These are phyloP conservation scores for Aporophyla nigra DNA, from an alignment of 2,888 invertebrate genomes.

Conservation along the genomic window DNA sequence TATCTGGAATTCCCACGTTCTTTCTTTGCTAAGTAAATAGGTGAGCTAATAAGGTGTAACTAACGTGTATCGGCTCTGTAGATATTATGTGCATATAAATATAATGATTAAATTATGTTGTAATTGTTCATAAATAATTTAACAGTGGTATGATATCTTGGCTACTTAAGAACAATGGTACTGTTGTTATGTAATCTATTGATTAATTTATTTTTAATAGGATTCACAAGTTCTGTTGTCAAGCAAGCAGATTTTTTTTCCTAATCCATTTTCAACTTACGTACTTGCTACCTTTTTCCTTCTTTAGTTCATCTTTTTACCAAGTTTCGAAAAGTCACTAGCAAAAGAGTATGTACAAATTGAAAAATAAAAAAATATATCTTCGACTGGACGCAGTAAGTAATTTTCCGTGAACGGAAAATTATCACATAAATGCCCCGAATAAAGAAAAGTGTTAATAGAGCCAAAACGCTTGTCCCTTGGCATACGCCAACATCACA, in stretches of 20 bases:
- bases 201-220: background rate
- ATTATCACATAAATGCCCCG: constrained; percentile 48
- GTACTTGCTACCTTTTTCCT: background rate
- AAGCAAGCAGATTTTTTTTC: background rate
- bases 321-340: background rate
- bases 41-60: background rate
- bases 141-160: background rate
- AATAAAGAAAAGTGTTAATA: constrained; percentile 52
- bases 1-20: background rate
- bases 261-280: background rate
- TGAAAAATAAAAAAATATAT: background rate
- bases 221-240: background rate
- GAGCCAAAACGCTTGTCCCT: constrained; percentile 38
- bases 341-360: background rate
- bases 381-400: background rate
- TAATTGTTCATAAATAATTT: constrained; percentile 31
- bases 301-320: background rate
- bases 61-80: background rate
- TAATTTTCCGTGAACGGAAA: constrained; percentile 44
- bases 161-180: constrained; percentile 12
- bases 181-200: background rate
- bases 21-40: constrained; percentile 20
- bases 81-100: constrained; percentile 25
- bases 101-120: constrained; percentile 22
- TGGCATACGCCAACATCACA: constrained; percentile 4